phyloP scores from a whole-genome alignment of 2,888 invertebrate species.

The Dicyrtomina minuta region DNA sequence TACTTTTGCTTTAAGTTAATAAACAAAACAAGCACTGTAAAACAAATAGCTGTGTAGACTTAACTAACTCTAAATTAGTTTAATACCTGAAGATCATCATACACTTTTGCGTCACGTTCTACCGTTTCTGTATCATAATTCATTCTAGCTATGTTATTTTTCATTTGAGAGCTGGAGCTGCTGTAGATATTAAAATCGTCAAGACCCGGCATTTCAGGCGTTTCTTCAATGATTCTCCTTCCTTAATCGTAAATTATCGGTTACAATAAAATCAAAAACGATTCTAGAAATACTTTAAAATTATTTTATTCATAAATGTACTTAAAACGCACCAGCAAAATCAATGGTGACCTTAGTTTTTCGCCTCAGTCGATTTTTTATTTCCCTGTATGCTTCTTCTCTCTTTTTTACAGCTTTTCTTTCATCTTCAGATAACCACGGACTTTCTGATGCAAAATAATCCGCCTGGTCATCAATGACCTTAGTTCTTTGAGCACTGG shows the following conservation, averaged over 20 bases:
- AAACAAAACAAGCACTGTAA: constrained; percentile 11
- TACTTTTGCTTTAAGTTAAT: too few species aligned
- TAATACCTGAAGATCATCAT: constrained; percentile 36
- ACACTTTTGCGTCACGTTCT: constrained; percentile 15
- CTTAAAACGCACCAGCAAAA: constrained; percentile 66
- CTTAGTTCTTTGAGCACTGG: constrained; percentile 62
- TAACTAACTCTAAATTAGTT: background rate
- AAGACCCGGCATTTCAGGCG: constrained; percentile 54
- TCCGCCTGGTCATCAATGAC: constrained; percentile 94
- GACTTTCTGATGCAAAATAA: constrained; percentile 75
- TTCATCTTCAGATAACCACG: constrained; percentile 77
- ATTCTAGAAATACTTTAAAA: too few species aligned
- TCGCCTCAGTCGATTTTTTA: constrained; percentile 67
- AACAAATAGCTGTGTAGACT: background rate
- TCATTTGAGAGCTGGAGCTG: constrained; percentile 11
- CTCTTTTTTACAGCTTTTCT: constrained; percentile 67
- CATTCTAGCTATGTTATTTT: constrained; percentile 21
- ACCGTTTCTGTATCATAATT: constrained; percentile 5
- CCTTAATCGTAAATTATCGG: too few species aligned
- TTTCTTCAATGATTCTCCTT: constrained; percentile 60
- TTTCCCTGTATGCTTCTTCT: constrained; percentile 67
- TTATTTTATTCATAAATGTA: too few species aligned
- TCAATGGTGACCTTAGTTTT: constrained; percentile 71
- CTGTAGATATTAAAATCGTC: constrained; percentile 25
- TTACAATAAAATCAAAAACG: too few species aligned